phyloP scores from a whole-genome alignment of 2,888 invertebrate genomes.

The Troides oblongomaculatus region DNA sequence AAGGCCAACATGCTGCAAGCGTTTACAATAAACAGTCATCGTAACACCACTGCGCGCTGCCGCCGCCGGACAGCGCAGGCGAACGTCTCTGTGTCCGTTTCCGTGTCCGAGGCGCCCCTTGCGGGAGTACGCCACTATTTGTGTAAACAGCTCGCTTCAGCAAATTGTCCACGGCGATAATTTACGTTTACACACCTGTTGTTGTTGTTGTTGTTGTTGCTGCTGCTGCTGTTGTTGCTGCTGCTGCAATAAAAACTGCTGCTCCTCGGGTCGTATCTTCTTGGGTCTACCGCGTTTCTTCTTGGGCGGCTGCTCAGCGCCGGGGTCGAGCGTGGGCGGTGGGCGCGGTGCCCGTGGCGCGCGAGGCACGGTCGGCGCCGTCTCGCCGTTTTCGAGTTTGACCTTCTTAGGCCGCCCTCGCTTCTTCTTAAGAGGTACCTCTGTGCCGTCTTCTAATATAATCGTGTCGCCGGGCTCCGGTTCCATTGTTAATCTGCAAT shows the following conservation, averaged over 20 bases:
- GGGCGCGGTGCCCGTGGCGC: slow-evolving; percentile 70
- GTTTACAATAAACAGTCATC: too few species aligned
- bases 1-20: too few species aligned
- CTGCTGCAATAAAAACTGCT: slow-evolving; percentile 74
- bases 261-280: slow-evolving; percentile 87
- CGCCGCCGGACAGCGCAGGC: too few species aligned
- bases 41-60: too few species aligned
- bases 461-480: slow-evolving; percentile 77
- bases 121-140: too few species aligned
- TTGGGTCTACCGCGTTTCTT: slow-evolving; percentile 94
- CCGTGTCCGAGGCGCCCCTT: too few species aligned
- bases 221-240: slow-evolving; percentile 68
- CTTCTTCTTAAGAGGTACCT: slow-evolving; percentile 90
- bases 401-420: slow-evolving; percentile 92
- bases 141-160: too few species aligned
- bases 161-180: too few species aligned
- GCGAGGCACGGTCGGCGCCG: slow-evolving; percentile 78
- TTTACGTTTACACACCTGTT: slow-evolving; percentile 17
- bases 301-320: slow-evolving; percentile 83
- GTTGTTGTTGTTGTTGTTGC: slow-evolving; percentile 48
- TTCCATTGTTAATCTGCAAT: slow-evolving; percentile 73
- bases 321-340: slow-evolving; percentile 49
- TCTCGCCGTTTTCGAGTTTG: slow-evolving; percentile 83
- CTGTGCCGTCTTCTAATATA: slow-evolving; percentile 81
- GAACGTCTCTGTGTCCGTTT: too few species aligned